phyloP scores from a whole-genome alignment of 2,888 invertebrate genomes.

The Craniophora ligustri region DNA sequence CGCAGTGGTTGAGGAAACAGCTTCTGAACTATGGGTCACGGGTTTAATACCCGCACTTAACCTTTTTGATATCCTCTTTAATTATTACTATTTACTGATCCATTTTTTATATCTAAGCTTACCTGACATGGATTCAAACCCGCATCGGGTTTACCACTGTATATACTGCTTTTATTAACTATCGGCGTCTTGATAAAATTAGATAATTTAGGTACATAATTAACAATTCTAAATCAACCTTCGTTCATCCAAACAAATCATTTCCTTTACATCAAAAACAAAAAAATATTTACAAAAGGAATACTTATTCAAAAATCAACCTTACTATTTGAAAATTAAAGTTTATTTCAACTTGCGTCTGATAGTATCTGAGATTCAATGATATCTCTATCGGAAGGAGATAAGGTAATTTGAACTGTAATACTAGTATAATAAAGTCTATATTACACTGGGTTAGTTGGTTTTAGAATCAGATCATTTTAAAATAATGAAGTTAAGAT shows the following conservation, averaged over 20 bases:
- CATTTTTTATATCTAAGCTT: neutral
- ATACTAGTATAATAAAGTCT: rapidly evolving
- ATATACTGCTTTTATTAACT: too few species aligned
- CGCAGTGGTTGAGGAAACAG: too few species aligned
- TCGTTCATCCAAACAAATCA: constrained; percentile 34
- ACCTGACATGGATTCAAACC: too few species aligned
- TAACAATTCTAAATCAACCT: constrained; percentile 5
- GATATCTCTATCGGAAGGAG: constrained; percentile 1
- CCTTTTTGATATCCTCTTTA: too few species aligned
- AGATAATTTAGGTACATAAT: neutral
- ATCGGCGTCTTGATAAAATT: neutral
- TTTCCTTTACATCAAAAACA: constrained; percentile 38
- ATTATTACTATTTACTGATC: too few species aligned
- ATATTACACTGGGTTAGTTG: constrained; percentile 1
- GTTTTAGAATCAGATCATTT: constrained; percentile 9
- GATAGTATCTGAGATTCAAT: constrained; percentile 5
- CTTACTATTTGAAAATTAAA: rapidly evolving
- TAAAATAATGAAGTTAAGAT: neutral
- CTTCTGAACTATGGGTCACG: too few species aligned
- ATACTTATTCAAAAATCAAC: neutral
- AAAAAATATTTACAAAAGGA: neutral
- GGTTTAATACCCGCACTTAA: too few species aligned
- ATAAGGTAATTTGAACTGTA: constrained; percentile 12
- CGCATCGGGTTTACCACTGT: too few species aligned
- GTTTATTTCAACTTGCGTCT: neutral